These are phyloP conservation scores for Silurus meridionalis DNA, from an alignment of 2,113 vertebrate genomes.

Conservation along the genomic window DNA sequence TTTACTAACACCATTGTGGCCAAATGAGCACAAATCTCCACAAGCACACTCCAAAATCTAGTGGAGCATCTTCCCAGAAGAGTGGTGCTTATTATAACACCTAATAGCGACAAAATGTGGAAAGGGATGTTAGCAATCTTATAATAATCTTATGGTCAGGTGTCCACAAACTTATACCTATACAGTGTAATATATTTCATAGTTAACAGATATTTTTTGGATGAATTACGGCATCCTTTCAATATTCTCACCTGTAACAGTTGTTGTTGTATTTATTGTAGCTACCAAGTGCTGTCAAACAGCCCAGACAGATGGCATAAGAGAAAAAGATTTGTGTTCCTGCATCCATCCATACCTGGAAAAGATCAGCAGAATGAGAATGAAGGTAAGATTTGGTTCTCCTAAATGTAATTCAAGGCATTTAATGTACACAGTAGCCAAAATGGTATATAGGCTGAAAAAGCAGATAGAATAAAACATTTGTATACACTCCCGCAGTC, in stretches of 20 bases:
- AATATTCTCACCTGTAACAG: conserved; percentile 85
- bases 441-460: neutral
- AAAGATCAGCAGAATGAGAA: conserved; percentile 35
- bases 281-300: conserved; percentile 92
- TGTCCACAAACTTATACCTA: too few species aligned
- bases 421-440: neutral
- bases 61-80: too few species aligned
- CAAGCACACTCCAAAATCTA: too few species aligned
- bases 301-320: conserved; percentile 92
- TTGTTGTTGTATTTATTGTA: conserved; percentile 98
- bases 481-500: too few species aligned
- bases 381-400: neutral
- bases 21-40: too few species aligned
- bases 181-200: neutral
- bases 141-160: too few species aligned
- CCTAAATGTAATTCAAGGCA: neutral
- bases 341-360: conserved; percentile 97
- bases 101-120: too few species aligned
- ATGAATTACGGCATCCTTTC: neutral
- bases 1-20: too few species aligned
- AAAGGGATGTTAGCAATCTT: too few species aligned
- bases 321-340: conserved; percentile 98
- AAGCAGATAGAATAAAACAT: neutral
- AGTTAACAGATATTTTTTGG: neutral
- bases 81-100: too few species aligned